phyloP scores from a whole-genome alignment of 2,113 vertebrate species.

The Actinemys pallida region DNA sequence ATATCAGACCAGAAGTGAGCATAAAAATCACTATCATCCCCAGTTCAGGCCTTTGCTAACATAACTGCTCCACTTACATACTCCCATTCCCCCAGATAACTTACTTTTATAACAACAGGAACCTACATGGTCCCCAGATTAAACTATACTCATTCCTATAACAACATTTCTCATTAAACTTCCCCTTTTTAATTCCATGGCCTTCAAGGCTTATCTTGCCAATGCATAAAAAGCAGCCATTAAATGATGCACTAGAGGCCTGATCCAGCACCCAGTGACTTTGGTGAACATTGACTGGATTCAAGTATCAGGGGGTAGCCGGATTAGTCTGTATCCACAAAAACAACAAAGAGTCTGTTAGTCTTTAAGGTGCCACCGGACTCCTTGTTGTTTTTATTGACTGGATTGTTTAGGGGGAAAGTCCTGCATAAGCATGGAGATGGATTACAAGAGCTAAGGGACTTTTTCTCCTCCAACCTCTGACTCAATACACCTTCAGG shows the following conservation, averaged over 20 bases:
- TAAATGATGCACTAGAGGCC: neutral
- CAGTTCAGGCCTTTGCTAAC: neutral
- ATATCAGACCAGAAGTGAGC: neutral
- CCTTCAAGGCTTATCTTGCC: neutral
- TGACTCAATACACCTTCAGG: neutral
- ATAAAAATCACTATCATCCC: neutral
- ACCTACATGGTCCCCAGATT: rapidly evolving
- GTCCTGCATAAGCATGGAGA: neutral
- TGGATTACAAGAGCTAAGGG: neutral
- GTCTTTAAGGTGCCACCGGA: no score
- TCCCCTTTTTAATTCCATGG: neutral
- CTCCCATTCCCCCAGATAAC: neutral
- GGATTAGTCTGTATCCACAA: no score
- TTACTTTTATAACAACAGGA: neutral
- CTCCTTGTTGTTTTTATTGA: no score
- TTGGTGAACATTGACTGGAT: neutral
- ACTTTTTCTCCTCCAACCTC: neutral
- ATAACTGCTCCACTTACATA: neutral
- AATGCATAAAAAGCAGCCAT: neutral
- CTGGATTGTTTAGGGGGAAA: neutral
- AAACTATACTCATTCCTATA: neutral
- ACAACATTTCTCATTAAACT: neutral
- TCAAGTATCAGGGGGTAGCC: no score
- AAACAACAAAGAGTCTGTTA: no score
- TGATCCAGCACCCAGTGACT: neutral